A percentile compares a stretch with the other conserved stretches of the same genome.
Conservation (phyloP, 2,113 vertebrate species). For the Chaetodon trifascialis region DNA sequence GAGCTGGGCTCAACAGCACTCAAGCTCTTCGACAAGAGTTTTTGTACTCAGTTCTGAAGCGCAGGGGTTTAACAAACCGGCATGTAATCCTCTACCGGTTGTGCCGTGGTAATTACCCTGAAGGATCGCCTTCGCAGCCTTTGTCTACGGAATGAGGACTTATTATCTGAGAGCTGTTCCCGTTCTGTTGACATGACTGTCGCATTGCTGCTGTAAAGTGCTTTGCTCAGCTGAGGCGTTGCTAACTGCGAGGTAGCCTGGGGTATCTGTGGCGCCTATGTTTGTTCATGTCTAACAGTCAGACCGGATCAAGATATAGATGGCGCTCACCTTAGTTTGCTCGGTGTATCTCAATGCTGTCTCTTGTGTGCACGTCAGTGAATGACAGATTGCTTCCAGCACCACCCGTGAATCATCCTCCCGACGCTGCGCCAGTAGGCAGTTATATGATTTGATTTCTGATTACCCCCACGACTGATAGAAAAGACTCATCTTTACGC, state of each 20-base stretch:
- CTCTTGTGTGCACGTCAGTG: slow-evolving; percentile 61
- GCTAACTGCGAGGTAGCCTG: slow-evolving; percentile 62
- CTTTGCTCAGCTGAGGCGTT: slow-evolving; percentile 66
- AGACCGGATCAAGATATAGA: slow-evolving; percentile 47
- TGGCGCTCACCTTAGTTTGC: slow-evolving; percentile 45
- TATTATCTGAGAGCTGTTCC: slow-evolving; percentile 66
- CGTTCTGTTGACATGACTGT: slow-evolving; percentile 65
- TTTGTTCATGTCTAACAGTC: slow-evolving; percentile 66
- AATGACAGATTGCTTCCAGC: slow-evolving; percentile 58
- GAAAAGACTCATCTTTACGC: slow-evolving; percentile 68
- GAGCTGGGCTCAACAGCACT: slow-evolving; percentile 72
- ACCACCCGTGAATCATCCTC: slow-evolving; percentile 24
- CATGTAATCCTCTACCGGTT: slow-evolving; percentile 69
- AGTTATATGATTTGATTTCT: slow-evolving; percentile 55
- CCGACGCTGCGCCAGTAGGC: slow-evolving; percentile 17
- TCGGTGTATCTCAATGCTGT: slow-evolving; percentile 45
- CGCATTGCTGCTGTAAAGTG: slow-evolving; percentile 60
- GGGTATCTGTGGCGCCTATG: slow-evolving; percentile 54
- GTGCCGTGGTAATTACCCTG: slow-evolving; percentile 73
- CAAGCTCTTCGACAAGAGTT: slow-evolving; percentile 68
- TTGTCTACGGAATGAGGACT: slow-evolving; percentile 64
- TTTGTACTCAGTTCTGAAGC: slow-evolving; percentile 64
- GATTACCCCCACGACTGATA: slow-evolving; percentile 54
- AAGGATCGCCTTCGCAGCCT: slow-evolving; percentile 58
- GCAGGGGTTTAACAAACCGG: slow-evolving; percentile 52